Evolutionary conservation across 2,113 vertebrate genomes (phyloP).

Genomic region (Tinamus guttatus): DNA sequence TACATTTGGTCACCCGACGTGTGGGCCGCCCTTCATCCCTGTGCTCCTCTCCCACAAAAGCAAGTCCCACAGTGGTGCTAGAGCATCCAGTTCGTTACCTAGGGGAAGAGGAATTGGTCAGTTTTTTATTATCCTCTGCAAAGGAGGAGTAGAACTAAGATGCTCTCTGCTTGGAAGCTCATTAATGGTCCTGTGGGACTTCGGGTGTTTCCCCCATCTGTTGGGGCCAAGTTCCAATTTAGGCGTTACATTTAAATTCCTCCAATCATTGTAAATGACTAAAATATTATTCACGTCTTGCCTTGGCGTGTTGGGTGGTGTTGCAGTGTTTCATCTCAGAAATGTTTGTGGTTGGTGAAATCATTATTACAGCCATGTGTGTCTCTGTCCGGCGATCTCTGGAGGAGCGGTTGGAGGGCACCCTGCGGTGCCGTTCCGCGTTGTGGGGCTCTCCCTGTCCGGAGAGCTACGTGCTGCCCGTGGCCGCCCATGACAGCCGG

Average conservation of each 20-base stretch:
- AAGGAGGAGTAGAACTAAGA: not conserved
- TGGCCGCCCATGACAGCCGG: not conserved
- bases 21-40: not conserved
- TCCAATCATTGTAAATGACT: slow-evolving; percentile 24
- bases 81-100: not conserved
- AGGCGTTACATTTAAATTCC: slow-evolving; percentile 59
- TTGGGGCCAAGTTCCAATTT: slow-evolving; percentile 53
- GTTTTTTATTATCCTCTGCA: not conserved
- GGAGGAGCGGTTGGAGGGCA: slow-evolving; percentile 18
- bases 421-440: slow-evolving; percentile 12
- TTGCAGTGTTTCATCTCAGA: slow-evolving; percentile 53
- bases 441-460: not conserved
- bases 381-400: slow-evolving; percentile 19
- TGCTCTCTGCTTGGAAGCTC: not conserved
- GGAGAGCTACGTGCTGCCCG: not conserved
- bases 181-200: not conserved
- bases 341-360: slow-evolving; percentile 65
- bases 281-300: slow-evolving; percentile 36
- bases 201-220: slow-evolving; percentile 63
- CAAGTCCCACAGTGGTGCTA: not conserved
- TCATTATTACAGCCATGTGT: slow-evolving; percentile 61
- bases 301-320: slow-evolving; percentile 56
- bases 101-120: not conserved
- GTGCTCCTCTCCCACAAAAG: not conserved
- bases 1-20: not conserved